These are phyloP conservation scores for Troides aeacus DNA, from an alignment of 2,888 invertebrate species.

Conservation along the genomic window DNA sequence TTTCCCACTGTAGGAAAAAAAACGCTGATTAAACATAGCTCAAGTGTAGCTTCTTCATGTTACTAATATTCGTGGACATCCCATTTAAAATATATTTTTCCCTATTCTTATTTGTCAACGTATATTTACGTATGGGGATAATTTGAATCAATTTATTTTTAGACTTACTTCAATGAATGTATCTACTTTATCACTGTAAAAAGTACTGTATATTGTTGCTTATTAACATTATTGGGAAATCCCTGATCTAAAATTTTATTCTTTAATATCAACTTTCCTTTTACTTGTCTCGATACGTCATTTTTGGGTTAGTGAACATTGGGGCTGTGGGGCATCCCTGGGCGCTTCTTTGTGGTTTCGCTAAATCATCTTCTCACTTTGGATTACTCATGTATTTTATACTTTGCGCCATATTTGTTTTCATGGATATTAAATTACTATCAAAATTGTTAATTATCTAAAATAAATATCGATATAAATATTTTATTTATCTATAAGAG, in stretches of 20 bases:
- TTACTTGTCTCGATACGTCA: not conserved
- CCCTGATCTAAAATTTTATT: not conserved
- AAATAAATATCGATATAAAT: too few relatives aligned
- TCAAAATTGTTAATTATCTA: too few relatives aligned
- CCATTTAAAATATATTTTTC: not conserved
- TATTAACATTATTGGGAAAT: not conserved
- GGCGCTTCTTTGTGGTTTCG: conserved; percentile 3
- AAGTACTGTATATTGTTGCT: too few relatives aligned
- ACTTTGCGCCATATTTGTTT: not conserved
- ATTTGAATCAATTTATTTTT: not conserved
- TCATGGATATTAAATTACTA: not conserved
- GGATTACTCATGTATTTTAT: not conserved
- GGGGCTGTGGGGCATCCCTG: conserved; percentile 1
- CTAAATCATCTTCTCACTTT: not conserved
- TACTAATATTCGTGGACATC: not conserved
- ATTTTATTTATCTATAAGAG: not conserved
- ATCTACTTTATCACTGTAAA: too few relatives aligned
- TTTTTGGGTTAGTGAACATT: not conserved
- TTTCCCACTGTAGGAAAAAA: too few relatives aligned
- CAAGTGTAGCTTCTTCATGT: not conserved
- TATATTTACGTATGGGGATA: not conserved
- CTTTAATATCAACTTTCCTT: not conserved
- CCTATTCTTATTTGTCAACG: not conserved
- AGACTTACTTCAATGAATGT: not conserved
- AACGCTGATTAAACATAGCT: too few relatives aligned